Conservation (phyloP, 2,888 invertebrate species). For the Galerucella nymphaeae region DNA sequence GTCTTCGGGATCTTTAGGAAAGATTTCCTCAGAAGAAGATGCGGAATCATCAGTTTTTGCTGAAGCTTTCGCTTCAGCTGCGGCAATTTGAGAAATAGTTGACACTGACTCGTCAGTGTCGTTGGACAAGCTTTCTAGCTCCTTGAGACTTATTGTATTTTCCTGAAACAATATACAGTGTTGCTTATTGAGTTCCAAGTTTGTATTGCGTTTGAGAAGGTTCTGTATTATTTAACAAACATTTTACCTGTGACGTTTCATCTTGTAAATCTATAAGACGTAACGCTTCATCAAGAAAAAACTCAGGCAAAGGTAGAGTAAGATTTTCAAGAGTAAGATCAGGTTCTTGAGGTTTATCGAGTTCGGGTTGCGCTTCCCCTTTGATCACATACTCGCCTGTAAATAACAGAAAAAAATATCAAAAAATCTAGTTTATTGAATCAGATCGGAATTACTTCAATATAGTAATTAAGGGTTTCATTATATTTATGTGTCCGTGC, state of each 20-base stretch:
- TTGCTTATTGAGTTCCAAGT: too few relatives aligned
- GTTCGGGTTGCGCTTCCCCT: constrained; percentile 56
- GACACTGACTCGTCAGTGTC: constrained; percentile 41
- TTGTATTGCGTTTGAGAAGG: too few relatives aligned
- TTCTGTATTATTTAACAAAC: not conserved
- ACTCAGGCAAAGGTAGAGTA: constrained; percentile 68
- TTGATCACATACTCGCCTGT: constrained; percentile 74
- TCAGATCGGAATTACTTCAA: not conserved
- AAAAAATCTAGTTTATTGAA: not conserved
- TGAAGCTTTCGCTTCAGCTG: constrained; percentile 33
- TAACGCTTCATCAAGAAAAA: constrained; percentile 79
- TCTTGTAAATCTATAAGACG: constrained; percentile 80
- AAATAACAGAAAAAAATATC: constrained; percentile 38
- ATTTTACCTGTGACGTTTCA: constrained; percentile 66
- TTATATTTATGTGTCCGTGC: not conserved
- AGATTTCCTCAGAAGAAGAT: constrained; percentile 43
- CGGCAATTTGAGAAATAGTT: constrained; percentile 18
- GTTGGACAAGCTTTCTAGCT: constrained; percentile 56
- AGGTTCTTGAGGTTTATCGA: constrained; percentile 62
- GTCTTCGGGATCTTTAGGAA: constrained; percentile 60
- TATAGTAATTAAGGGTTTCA: not conserved
- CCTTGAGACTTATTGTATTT: constrained; percentile 55
- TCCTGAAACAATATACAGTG: constrained; percentile 48
- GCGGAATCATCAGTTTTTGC: constrained; percentile 40
- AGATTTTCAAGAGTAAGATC: constrained; percentile 70